Evolutionary conservation across 2,888 invertebrate species (phyloP).

Genomic region (Zaprionus lineosus): DNA sequence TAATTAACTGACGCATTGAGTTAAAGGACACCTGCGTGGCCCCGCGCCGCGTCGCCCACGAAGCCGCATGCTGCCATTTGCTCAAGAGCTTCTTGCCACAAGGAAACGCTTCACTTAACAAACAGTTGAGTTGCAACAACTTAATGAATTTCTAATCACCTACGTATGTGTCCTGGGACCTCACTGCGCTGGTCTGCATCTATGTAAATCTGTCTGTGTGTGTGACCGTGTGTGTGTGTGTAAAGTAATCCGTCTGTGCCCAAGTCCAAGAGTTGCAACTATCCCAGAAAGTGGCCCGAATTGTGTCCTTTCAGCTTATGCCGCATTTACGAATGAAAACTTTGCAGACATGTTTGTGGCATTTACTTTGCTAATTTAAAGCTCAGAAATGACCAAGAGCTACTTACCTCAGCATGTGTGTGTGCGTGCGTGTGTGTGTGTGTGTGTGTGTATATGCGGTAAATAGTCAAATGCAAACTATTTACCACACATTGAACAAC

Average conservation of each 20-base stretch:
- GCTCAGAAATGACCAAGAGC: constrained; percentile 36
- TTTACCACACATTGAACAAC: constrained; percentile 71
- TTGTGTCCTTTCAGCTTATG: constrained; percentile 16
- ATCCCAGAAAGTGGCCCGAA: constrained; percentile 4
- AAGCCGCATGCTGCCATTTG: too few species aligned
- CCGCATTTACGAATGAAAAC: constrained; percentile 35
- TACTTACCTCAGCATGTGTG: constrained; percentile 19
- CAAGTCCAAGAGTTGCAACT: constrained; percentile 8
- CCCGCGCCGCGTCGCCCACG: too few species aligned
- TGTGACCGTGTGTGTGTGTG: constrained; percentile 5
- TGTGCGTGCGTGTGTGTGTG: not conserved
- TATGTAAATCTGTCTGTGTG: too few species aligned
- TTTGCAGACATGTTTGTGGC: constrained; percentile 23
- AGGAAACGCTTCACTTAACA: constrained; percentile 44
- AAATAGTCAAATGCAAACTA: constrained; percentile 68
- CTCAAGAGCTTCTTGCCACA: too few species aligned
- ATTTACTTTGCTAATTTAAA: constrained; percentile 66
- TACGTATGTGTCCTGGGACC: constrained; percentile 19
- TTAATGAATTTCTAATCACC: constrained; percentile 57
- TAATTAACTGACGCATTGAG: too few species aligned
- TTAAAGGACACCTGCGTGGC: too few species aligned
- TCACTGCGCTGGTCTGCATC: too few species aligned
- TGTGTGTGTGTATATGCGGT: constrained; percentile 30
- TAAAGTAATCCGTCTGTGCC: constrained; percentile 11
- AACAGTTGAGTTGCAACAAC: constrained; percentile 50